Evolutionary conservation across 2,888 invertebrate genomes (phyloP), one percentile per base, ranked within the genome.

Genomic region (Drosophila pegasa): DNA sequence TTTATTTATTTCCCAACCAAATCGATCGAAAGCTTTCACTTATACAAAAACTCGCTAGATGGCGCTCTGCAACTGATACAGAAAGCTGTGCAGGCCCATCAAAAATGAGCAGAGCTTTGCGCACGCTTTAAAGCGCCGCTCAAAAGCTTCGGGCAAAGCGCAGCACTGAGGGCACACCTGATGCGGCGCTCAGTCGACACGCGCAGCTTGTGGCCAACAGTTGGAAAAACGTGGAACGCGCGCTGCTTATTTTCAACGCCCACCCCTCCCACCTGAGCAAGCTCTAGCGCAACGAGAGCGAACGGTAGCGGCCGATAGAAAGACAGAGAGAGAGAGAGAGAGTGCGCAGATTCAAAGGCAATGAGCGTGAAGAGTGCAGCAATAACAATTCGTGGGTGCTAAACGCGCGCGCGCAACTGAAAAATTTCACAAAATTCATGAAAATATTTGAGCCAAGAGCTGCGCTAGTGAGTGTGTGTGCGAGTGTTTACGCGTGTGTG

Each of bases 191-290:
- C 78, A 87, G 85, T 82, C 79, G 81, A 60, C 59, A 71, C 78
- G 82, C 85, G 82, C 75, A 81, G 79, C 79, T 87, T 87, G 87
- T 78, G 66, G 72, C 66, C 59, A 72, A 58, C 70, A 78, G 81
- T 84, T 66, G 56, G 38, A 68, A 52, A 52, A 56, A 58, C 43
- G 76, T 72, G 68, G 62, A 73, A 61, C 62, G 64, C 70, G 84
- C 87, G 84, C 80, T 61, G 73, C 77, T 69, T n/a, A 43, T 35
- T 47, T 56, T 51, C 25, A 40, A 50, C 54, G 72, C 59, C 62
- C 45, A 40, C 58, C 55, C 64, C 65, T 45, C 75, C 45, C 65
- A 67, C 73, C 70, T 67, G 1, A 18, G 1, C 29, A 29, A 16
- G 6, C n/a, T 27, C 67, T 55, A 56, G 55, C 62, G 41, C 38